Evolutionary conservation across 2,888 invertebrate genomes (phyloP).

Genomic region (Laspeyria flexula): DNA sequence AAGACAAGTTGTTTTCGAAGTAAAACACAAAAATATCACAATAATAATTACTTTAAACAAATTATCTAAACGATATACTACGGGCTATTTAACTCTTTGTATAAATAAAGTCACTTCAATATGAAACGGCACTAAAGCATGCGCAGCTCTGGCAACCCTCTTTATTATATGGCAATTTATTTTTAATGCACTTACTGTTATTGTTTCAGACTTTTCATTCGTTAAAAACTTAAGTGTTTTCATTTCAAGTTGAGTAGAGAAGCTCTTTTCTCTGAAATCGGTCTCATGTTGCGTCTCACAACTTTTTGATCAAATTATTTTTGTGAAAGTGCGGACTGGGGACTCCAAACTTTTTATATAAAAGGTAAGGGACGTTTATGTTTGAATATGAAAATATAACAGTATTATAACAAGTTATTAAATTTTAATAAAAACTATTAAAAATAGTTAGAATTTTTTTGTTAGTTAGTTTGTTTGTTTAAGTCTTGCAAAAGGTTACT

Average conservation of each 20-base stretch:
- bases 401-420: neutral
- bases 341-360: neutral
- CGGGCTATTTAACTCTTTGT: too few relatives aligned
- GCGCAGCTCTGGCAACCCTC: slow-evolving; percentile 11
- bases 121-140: slow-evolving; percentile 8
- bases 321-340: slow-evolving; percentile 1
- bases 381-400: neutral
- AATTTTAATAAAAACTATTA: too few relatives aligned
- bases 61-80: too few relatives aligned
- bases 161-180: slow-evolving; percentile 40
- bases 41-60: too few relatives aligned
- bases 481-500: too few relatives aligned
- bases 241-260: slow-evolving; percentile 26
- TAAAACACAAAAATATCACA: too few relatives aligned
- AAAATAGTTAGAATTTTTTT: too few relatives aligned
- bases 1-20: too few relatives aligned
- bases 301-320: slow-evolving; percentile 20
- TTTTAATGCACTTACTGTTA: slow-evolving; percentile 45
- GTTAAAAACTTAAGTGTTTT: slow-evolving; percentile 34
- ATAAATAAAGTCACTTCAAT: neutral
- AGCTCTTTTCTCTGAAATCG: slow-evolving; percentile 25
- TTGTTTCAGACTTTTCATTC: slow-evolving; percentile 36
- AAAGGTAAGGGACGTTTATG: neutral
- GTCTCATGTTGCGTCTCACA: slow-evolving; percentile 17
- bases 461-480: too few relatives aligned